Percentiles rank a stretch among this genome's conserved stretches.
Conservation (phyloP, 2,888 invertebrate genomes). For the Ochlodes sylvanus region DNA sequence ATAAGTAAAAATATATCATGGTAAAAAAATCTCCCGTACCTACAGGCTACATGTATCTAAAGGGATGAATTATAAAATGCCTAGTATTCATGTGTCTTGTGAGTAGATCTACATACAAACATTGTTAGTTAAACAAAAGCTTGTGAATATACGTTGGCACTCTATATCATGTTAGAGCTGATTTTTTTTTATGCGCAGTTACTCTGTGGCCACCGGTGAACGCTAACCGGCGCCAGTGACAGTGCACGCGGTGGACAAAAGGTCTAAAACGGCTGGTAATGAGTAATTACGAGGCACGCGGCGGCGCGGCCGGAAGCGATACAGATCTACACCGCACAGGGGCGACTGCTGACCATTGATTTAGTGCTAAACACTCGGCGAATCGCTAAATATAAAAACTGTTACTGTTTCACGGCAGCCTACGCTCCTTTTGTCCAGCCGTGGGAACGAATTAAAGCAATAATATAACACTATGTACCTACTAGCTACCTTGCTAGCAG, state of each 20-base stretch:
- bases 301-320: constrained; percentile 72
- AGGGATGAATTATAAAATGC: no score
- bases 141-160: no score
- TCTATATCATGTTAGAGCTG: not conserved
- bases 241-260: constrained; percentile 54
- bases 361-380: constrained; percentile 70
- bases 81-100: no score
- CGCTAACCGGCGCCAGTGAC: constrained; percentile 33
- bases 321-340: constrained; percentile 61
- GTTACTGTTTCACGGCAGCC: constrained; percentile 21
- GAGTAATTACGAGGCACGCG: constrained; percentile 68
- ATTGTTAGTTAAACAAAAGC: not conserved
- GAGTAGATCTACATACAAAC: no score
- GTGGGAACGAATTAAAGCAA: constrained; percentile 25
- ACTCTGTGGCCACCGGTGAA: constrained; percentile 20
- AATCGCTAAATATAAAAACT: constrained; percentile 46
- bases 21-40: no score
- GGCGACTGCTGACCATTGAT: constrained; percentile 66
- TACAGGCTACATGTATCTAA: no score
- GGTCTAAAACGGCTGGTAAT: constrained; percentile 71
- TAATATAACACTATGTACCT: not conserved
- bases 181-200: not conserved
- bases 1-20: no score
- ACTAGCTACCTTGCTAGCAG: no score
- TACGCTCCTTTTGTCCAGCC: constrained; percentile 18